Evolutionary conservation across 2,888 invertebrate genomes (phyloP).

Genomic region (Mechanitis messenoides): DNA sequence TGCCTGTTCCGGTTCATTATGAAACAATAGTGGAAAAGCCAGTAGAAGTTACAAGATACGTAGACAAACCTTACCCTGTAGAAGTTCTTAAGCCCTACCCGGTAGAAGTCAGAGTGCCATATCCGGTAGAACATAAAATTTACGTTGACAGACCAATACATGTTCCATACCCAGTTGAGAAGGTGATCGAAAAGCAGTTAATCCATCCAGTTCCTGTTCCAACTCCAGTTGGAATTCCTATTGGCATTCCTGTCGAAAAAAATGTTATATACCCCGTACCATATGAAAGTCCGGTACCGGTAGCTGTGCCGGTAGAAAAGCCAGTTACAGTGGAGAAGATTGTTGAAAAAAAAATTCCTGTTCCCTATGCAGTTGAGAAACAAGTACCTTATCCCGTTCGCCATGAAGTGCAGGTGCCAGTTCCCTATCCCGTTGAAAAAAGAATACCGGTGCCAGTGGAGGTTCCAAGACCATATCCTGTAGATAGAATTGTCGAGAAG

Average conservation of each 20-base stretch:
- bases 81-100: conserved; percentile 72
- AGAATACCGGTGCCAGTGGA: conserved; percentile 74
- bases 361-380: conserved; percentile 74
- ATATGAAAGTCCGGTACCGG: conserved; percentile 60
- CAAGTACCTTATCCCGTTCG: conserved; percentile 65
- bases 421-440: conserved; percentile 58
- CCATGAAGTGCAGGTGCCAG: conserved; percentile 56
- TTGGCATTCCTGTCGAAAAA: conserved; percentile 57
- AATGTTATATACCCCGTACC: conserved; percentile 55
- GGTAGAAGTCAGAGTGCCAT: conserved; percentile 71
- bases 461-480: conserved; percentile 64
- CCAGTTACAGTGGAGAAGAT: conserved; percentile 53
- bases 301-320: conserved; percentile 66
- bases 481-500: conserved; percentile 73
- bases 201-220: conserved; percentile 59
- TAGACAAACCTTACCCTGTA: conserved; percentile 78
- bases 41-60: conserved; percentile 64
- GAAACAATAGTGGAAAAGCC: conserved; percentile 76
- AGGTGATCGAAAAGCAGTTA: conserved; percentile 70
- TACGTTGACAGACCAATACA: conserved; percentile 71
- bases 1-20: conserved; percentile 61
- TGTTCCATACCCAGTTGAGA: conserved; percentile 70
- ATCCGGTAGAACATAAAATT: conserved; percentile 70
- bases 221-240: conserved; percentile 62
- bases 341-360: conserved; percentile 63